Evolutionary conservation across 2,113 vertebrate species (phyloP), one percentile per base, ranked within the genome.

Genomic region (Budorcas taxicolor): DNA sequence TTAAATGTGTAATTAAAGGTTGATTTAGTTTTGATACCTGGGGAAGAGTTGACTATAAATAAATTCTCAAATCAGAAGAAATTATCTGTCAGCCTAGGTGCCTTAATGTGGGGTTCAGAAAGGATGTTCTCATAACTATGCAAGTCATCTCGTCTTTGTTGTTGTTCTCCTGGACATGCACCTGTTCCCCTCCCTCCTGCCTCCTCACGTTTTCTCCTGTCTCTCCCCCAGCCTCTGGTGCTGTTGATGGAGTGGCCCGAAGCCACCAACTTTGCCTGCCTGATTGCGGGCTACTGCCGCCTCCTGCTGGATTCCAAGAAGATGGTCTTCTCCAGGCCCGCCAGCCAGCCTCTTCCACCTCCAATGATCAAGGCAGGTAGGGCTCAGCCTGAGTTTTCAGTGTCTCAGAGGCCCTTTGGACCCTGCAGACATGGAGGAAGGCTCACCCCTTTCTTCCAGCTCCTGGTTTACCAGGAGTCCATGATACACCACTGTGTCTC

Each of bases 231-330:
- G 99, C 99, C 99, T 0, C 98, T 99, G 98, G 99, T 99, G 94
- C 97, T 99, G 97, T 99, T 99, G 96, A 99, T 99, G 99, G 99
- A 99, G 98, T 99, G 99, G 99, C 99, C 99, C 0, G 99, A 99
- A 98, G 99, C 99, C 97, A 99, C 99, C 98, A 99, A 99, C 98
- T 99, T 99, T 67, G 99, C 99, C 96, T 99, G 99, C 98, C 99
- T 99, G 94, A 99, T 99, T n/a, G 99, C 99, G 5, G 99, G 99
- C 97, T 99, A 99, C 99, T 99, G 99, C 99, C 99, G 99, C 96
- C 99, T 99, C 55, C 99, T 99, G 98, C 99, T 99, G 98, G 99
- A 99, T 98, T 99, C 99, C 96, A 99, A 99, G 99, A 99, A 99
- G 98, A 99, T 99, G 98, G 99, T 99, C 98, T 99, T 99, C 98